A percentile compares a stretch with the other conserved stretches of the same genome.
These are phyloP conservation scores for Fopius arisanus DNA, from an alignment of 1,140 invertebrate genomes.

Conservation along the genomic window DNA sequence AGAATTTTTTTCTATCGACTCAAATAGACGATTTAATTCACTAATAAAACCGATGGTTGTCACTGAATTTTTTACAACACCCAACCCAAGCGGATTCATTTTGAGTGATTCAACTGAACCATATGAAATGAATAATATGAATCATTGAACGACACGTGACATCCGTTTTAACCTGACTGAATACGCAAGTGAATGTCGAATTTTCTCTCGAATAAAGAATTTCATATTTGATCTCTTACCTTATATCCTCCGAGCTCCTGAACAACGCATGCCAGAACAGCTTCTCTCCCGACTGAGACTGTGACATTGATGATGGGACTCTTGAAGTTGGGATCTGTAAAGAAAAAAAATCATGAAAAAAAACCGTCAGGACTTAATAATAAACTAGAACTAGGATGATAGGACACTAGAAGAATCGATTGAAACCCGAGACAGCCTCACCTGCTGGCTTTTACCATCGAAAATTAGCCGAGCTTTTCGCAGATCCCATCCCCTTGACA, in stretches of 20 bases:
- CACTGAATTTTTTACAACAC: too few relatives aligned
- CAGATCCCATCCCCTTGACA: too few relatives aligned
- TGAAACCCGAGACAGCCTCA: not conserved
- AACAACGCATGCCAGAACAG: constrained; percentile 81
- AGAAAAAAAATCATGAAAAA: not conserved
- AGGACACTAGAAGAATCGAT: too few relatives aligned
- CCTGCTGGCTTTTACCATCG: not conserved
- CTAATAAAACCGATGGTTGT: not conserved
- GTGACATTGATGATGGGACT: constrained; percentile 85
- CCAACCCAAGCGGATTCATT: too few relatives aligned
- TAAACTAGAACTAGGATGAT: not conserved
- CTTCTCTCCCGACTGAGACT: constrained; percentile 82
- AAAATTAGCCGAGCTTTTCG: not conserved
- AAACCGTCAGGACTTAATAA: not conserved
- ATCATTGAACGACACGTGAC: not conserved
- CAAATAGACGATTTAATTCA: too few relatives aligned
- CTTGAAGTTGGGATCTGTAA: constrained; percentile 82
- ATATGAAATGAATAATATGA: not conserved
- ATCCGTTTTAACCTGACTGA: too few relatives aligned
- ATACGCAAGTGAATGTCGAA: too few relatives aligned
- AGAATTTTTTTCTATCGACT: not conserved
- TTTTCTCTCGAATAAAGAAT: not conserved
- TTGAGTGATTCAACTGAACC: too few relatives aligned
- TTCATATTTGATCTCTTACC: constrained; percentile 66
- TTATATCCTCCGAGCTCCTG: constrained; percentile 84